Evolutionary conservation across 2,797 vertebrate genomes (phyloP), one percentile per base, ranked within the genome.

Genomic region (Premnoplex brunnescens): DNA sequence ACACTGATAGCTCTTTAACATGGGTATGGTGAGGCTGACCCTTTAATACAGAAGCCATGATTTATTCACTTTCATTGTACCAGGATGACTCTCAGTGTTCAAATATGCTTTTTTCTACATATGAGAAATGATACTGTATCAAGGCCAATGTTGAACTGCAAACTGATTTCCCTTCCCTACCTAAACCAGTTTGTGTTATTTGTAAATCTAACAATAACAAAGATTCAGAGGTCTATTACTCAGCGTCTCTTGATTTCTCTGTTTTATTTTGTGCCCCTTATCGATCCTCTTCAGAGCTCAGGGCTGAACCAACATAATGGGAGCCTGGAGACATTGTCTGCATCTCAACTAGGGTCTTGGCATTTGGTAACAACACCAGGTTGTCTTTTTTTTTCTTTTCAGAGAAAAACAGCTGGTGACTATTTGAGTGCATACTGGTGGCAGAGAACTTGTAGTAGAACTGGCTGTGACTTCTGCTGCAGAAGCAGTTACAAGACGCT

Each of bases 341-440:
- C 90, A 94, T 96, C 94, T 96, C 93, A 89, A 76, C 75, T 86
- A 97, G 90, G 95, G 94, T 91, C 91, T 96, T 95, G 95, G 94
- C 89, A 86, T 95, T 95, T 94, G 69, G 67, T 93, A 91, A 79
- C 80, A 75, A 79, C 95, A 95, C 91, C 93, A 95, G 92, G 94
- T 82, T 95, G 79, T 91, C 83, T 92, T 88, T 91, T 94, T 92
- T 92, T 90, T 82, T 58, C 73, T 85, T 82, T 93, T 94, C 51
- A 60, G 67, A 75, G 85, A n/a, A 48, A 91, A 91, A 93, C 79
- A 82, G 76, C 94, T 88, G 87, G 91, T 92, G 85, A 78, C 78
- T 67, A 75, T 97, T 95, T 94, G 79, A 92, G 85, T 94, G 77
- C 41, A 44, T 69, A 55, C 26, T 64, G 67, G 64, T 75, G 79